Base-by-base conservation (phyloP, 2,888 invertebrate species). In the Dusona sp. region DNA sequence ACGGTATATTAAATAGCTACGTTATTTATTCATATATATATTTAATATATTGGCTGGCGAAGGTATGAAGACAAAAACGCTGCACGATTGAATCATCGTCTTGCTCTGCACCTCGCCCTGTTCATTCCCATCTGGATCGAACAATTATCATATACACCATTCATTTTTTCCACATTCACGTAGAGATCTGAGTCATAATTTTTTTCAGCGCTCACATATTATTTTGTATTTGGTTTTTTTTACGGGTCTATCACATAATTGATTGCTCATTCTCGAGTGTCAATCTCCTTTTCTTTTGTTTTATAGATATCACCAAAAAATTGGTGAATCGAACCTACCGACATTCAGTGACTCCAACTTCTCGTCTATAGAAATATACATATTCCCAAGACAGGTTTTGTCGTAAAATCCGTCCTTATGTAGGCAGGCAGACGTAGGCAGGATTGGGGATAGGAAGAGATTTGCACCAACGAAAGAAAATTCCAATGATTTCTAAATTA, bases 201-300 rank as follows among this genome's bases (percentile, higher is more conserved):
- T 88, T 90, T 88, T 84, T 42, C 13, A 89, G 89, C 89, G 84
- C 88, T 88, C 88, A 88, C 89, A 88, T 86, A 92, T 91, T 90
- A 86, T 89, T 91, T 90, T 90, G 90, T 29, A n/a, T n/a, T n/a
- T n/a, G n/a, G n/a, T 61, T 57, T 25, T 57, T 13, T 61, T 16
- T 7, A 61, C 61, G 61, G 88, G 89, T 89, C 93, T 93, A 93
- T 93, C 93, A 93, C 92, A 93, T 92, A 91, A 89, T 93, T 93
- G 92, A 93, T 93, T 92, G 92, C 92, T 92, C 92, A 90, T 90
- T 92, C 89, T 87, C 84, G 87, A 61, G 33, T 42, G 54, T n/a
- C 22, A 45, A 67, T 48, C 51, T 67, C 64, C 13, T 61, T 74
- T 77, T 70, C n/a, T 51, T 67, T 25, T 61, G 33, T 65, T 73